phyloP scores from a whole-genome alignment of 1,140 invertebrate genomes.

The Rhopalosiphum padi region DNA sequence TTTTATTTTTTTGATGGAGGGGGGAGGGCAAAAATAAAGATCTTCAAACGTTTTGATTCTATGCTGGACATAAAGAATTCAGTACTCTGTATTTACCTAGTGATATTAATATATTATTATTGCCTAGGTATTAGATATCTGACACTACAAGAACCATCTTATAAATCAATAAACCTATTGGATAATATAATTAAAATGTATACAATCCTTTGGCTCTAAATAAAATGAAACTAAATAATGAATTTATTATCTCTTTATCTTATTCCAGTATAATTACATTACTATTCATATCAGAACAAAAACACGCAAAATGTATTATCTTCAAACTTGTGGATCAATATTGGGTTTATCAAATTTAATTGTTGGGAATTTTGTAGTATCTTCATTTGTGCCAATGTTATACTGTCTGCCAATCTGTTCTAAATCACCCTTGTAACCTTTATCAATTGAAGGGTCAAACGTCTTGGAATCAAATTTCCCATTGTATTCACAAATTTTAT shows the following conservation, averaged over 20 bases:
- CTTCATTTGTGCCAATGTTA: slow-evolving; percentile 76
- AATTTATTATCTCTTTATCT: neutral
- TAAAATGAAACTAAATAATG: too few relatives aligned
- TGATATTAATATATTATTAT: too few relatives aligned
- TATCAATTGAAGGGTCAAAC: slow-evolving; percentile 78
- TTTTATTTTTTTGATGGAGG: too few relatives aligned
- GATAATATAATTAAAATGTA: too few relatives aligned
- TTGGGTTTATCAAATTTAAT: slow-evolving; percentile 60
- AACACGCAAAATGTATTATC: neutral
- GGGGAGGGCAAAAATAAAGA: too few relatives aligned
- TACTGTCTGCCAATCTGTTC: slow-evolving; percentile 81
- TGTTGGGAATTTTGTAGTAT: slow-evolving; percentile 90
- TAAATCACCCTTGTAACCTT: slow-evolving; percentile 77
- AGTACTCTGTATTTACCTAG: too few relatives aligned
- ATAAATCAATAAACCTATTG: too few relatives aligned
- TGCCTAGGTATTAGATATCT: too few relatives aligned
- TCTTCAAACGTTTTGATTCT: too few relatives aligned
- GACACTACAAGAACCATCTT: too few relatives aligned
- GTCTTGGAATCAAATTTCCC: slow-evolving; percentile 70
- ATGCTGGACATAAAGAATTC: too few relatives aligned
- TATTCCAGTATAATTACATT: slow-evolving; percentile 16
- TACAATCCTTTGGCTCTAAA: too few relatives aligned
- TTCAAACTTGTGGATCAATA: slow-evolving; percentile 46
- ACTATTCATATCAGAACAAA: slow-evolving; percentile 40
- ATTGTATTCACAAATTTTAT: slow-evolving; percentile 91